A percentile compares a stretch with the other conserved stretches of the same genome.
phyloP scores from a whole-genome alignment of 2,888 invertebrate genomes.

The Thera obeliscata region DNA sequence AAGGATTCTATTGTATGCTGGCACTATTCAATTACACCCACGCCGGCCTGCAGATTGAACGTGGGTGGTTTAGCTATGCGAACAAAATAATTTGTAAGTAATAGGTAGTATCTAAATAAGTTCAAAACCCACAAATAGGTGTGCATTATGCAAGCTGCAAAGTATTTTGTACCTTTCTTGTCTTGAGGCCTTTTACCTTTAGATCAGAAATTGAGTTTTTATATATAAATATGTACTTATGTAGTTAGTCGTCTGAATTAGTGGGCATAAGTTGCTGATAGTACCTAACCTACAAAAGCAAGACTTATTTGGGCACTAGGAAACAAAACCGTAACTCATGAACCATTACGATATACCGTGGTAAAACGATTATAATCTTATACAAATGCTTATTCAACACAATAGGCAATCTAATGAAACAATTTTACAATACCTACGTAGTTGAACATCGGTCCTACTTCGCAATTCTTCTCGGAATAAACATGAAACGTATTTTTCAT shows the following conservation, averaged over 20 bases:
- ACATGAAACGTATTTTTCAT: conserved; percentile 32
- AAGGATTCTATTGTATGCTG: conserved; percentile 24
- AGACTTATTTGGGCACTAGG: conserved; percentile 13
- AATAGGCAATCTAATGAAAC: conserved; percentile 35
- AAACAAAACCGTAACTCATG: conserved; percentile 32
- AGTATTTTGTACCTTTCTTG: too few species aligned
- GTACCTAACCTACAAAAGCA: neutral
- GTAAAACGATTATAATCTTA: conserved; percentile 42
- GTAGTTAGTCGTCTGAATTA: neutral
- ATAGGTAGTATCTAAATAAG: neutral
- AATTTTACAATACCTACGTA: conserved; percentile 28
- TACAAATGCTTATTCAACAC: conserved; percentile 35
- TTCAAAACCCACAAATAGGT: conserved; percentile 1
- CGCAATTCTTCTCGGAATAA: conserved; percentile 28
- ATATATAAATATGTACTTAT: too few species aligned
- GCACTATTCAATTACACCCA: conserved; percentile 33
- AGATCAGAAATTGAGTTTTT: too few species aligned
- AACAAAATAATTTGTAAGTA: conserved; percentile 16
- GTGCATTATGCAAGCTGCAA: too few species aligned
- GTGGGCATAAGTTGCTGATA: too few species aligned
- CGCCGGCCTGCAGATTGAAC: conserved; percentile 16
- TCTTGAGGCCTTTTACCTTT: too few species aligned
- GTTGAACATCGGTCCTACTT: conserved; percentile 22
- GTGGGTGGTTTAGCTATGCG: conserved; percentile 28
- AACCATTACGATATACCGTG: conserved; percentile 36